Conservation (phyloP, 2,797 vertebrate species). For the Lagocephalus sceleratus region DNA sequence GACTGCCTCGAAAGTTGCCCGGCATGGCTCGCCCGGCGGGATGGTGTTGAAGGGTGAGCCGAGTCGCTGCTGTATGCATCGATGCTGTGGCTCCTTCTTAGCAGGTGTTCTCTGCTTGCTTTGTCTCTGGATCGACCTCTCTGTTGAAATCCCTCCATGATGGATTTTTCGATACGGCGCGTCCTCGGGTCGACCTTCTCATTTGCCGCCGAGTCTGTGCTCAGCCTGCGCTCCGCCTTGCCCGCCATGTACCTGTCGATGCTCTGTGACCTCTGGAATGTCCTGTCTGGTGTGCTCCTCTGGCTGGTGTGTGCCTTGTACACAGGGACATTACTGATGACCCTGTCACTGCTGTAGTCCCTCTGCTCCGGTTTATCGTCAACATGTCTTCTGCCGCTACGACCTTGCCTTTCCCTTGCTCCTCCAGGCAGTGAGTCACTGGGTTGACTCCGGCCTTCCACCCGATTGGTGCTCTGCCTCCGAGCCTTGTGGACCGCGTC, state of each 20-base stretch:
- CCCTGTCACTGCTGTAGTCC: slow-evolving; percentile 56
- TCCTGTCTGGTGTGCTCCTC: slow-evolving; percentile 24
- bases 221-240: slow-evolving; percentile 43
- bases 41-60: slow-evolving; percentile 31
- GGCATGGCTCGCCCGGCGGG: slow-evolving; percentile 51
- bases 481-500: slow-evolving; percentile 6
- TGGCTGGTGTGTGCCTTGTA: slow-evolving; percentile 54
- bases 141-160: slow-evolving; percentile 65
- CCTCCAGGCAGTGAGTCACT: slow-evolving; percentile 3
- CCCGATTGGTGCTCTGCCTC: slow-evolving; percentile 17
- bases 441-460: slow-evolving; percentile 20
- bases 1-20: slow-evolving; percentile 64
- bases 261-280: slow-evolving; percentile 55
- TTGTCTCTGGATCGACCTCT: slow-evolving; percentile 59
- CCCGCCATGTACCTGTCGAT: slow-evolving; percentile 45
- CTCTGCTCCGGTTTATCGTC: slow-evolving; percentile 48
- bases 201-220: slow-evolving; percentile 18
- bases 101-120: slow-evolving; percentile 29
- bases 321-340: slow-evolving; percentile 67
- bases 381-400: slow-evolving; percentile 33
- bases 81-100: slow-evolving; percentile 67
- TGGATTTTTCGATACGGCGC: slow-evolving; percentile 62
- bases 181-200: slow-evolving; percentile 52
- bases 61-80: slow-evolving; percentile 40
- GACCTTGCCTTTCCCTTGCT: slow-evolving; percentile 49